Evolutionary conservation across 1,140 invertebrate genomes (phyloP), one percentile per base, ranked within the genome.

Genomic region (Bicyclus anynana): DNA sequence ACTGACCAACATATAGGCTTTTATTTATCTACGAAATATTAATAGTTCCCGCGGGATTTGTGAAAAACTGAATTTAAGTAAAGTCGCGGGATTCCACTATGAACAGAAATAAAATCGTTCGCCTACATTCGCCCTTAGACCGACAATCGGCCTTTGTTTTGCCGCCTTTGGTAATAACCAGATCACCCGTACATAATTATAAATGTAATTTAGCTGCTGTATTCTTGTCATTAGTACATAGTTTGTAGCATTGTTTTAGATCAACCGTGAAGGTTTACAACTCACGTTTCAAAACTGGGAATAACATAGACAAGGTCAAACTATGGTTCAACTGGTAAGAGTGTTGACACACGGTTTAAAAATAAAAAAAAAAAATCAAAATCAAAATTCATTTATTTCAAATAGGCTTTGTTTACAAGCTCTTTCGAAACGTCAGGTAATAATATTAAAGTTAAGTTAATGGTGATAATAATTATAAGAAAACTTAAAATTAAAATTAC

Each of bases 161-260:
- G 4, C 23, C 35, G 33, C 17, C 13, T 44, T 44, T 20, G 10
- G 37, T 42, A 44, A 27, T 53, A 53, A 53, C 29, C 51, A 55
- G 44, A 59, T 46, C 49, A 47, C 20, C 56, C 56, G 56, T 59
- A 47, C 40, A 46, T 52, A 59, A 59, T 59, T 46, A 23, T 26
- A 47, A 52, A 52, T 59, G 42, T 47, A 47, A 52, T 59, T 50
- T 27, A 52, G 40, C 16, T 12, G 17, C 33, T 37, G 26, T 58
- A 37, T 33, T 33, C 29, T 57, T 27, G 21, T 48, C 26, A 48
- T 48, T 48, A 47, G 44, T 23, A 26, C 20, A 27, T 57, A 37
- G 49, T 51, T 52, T 59, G 13, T 37, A 9, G 27, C 29, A 59
- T 59, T 59, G 56, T 59, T 53, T 44, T n/a, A 5, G 35, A 33